Conservation (phyloP, 2,113 vertebrate species). For the Melospiza georgiana region DNA sequence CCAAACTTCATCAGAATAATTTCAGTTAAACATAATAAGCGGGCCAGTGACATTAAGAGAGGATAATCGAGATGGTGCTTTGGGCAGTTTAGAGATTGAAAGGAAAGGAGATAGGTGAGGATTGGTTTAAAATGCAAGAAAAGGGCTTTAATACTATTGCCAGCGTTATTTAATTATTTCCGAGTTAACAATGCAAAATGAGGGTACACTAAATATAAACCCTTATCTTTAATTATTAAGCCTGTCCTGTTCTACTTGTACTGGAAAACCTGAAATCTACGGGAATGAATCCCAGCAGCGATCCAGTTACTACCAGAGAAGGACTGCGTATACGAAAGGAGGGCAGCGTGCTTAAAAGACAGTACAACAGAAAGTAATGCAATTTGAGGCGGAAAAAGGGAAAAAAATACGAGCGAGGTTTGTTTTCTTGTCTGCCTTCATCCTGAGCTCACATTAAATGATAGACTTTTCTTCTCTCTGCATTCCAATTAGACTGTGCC, state of each 20-base stretch:
- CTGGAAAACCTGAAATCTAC: neutral
- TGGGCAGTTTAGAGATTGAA: neutral
- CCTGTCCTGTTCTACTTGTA: neutral
- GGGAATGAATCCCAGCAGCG: neutral
- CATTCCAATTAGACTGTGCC: slow-evolving; percentile 74
- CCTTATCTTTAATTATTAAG: neutral
- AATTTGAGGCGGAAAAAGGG: neutral
- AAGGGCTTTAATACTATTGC: neutral
- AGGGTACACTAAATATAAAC: slow-evolving; percentile 16
- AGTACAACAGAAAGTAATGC: neutral
- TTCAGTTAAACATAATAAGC: neutral
- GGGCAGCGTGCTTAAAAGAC: neutral
- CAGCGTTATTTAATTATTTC: slow-evolving; percentile 9
- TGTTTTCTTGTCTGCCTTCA: slow-evolving; percentile 15
- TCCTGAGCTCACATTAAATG: slow-evolving; percentile 45
- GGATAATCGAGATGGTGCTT: neutral
- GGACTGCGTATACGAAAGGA: neutral
- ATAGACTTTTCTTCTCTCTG: slow-evolving; percentile 62
- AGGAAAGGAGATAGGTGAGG: neutral
- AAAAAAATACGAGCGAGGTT: neutral
- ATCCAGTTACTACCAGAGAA: neutral
- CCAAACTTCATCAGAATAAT: neutral
- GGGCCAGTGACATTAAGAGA: neutral
- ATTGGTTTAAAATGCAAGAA: neutral
- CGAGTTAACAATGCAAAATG: neutral